Evolutionary conservation across 2,888 invertebrate species (phyloP).

Genomic region (Amblyjoppa fuscipennis): DNA sequence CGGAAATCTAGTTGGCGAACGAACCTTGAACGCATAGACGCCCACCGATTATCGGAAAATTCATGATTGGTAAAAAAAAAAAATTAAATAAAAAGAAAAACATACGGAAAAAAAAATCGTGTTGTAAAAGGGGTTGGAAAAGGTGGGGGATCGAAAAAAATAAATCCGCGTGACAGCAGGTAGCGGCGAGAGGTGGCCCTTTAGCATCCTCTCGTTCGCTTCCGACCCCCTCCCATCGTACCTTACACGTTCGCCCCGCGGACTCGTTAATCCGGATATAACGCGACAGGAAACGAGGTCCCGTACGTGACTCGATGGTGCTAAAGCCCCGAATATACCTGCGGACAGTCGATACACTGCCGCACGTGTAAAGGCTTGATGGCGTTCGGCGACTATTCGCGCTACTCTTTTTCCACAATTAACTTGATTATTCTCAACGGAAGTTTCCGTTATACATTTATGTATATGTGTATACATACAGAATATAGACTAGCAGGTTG

Average conservation of each 20-base stretch:
- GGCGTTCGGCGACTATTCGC: constrained; percentile 67
- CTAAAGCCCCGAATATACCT: constrained; percentile 39
- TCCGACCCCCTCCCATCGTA: background rate
- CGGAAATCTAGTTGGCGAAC: constrained; percentile 31
- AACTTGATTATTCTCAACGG: background rate
- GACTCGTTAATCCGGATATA: constrained; percentile 69
- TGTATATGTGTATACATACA: background rate
- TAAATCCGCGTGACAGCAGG: constrained; percentile 63
- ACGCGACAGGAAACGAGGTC: constrained; percentile 59
- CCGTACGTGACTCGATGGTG: constrained; percentile 31
- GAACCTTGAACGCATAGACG: constrained; percentile 40
- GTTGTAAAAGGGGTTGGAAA: constrained; percentile 8
- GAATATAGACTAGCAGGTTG: no score
- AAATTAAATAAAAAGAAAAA: background rate
- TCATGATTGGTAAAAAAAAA: constrained; percentile 68
- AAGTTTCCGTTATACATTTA: background rate
- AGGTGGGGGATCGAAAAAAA: constrained; percentile 57
- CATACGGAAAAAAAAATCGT: background rate
- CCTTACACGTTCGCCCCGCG: constrained; percentile 44
- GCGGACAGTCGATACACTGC: constrained; percentile 37
- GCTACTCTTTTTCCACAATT: constrained; percentile 66
- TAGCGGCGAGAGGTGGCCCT: constrained; percentile 48
- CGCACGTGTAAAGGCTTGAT: constrained; percentile 38
- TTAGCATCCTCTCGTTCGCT: constrained; percentile 26
- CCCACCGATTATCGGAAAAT: constrained; percentile 69